phyloP scores from a whole-genome alignment of 1,140 invertebrate species.

The Habropoda laboriosa region DNA sequence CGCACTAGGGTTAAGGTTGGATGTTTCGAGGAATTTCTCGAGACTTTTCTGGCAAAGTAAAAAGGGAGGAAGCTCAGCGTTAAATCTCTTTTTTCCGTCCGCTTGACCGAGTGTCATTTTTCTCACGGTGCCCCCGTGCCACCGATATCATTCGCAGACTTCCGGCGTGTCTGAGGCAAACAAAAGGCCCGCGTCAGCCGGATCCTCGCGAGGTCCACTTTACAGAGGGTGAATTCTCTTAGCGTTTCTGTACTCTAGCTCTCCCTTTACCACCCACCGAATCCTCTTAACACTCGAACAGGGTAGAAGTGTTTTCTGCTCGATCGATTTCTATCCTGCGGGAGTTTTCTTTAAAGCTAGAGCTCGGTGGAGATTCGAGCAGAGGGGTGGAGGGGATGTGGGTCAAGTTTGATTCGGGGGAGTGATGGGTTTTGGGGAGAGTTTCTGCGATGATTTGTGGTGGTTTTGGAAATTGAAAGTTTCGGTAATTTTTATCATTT shows the following conservation, averaged over 20 bases:
- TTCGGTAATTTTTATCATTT: too few relatives aligned
- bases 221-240: constrained; percentile 52
- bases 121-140: constrained; percentile 27
- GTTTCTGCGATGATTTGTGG: too few relatives aligned
- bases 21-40: constrained; percentile 18
- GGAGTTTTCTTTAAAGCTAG: too few relatives aligned
- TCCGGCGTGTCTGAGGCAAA: background rate
- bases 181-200: constrained; percentile 9
- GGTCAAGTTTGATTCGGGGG: background rate
- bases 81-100: constrained; percentile 31
- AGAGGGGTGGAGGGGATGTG: too few relatives aligned
- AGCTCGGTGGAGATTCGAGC: too few relatives aligned
- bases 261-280: background rate
- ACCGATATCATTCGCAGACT: constrained; percentile 40
- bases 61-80: background rate
- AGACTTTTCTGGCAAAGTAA: background rate
- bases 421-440: too few relatives aligned
- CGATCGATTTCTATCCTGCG: constrained; percentile 36
- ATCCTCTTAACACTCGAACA: constrained; percentile 16
- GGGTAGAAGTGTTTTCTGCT: background rate
- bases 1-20: too few relatives aligned
- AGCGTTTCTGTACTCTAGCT: too few relatives aligned
- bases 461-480: too few relatives aligned
- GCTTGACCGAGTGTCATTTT: constrained; percentile 35
- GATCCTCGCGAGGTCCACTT: constrained; percentile 32